A percentile compares a stretch with the other conserved stretches of the same genome.
Conservation (phyloP, 2,888 invertebrate genomes). For the Boloria selene region DNA sequence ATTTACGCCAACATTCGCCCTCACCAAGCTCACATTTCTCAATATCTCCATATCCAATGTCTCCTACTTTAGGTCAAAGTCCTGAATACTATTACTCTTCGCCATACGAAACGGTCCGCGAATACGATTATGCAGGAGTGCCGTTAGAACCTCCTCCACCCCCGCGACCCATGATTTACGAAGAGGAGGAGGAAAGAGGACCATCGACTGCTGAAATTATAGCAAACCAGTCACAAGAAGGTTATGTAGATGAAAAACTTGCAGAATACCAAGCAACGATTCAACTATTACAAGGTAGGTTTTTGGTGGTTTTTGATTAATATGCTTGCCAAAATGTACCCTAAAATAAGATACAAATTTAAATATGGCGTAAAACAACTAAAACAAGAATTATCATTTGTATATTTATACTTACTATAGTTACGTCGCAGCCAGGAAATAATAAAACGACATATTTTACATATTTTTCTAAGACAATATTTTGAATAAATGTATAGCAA, state of each 20-base stretch:
- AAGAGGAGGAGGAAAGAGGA: constrained; percentile 88
- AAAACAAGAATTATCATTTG: too few relatives aligned
- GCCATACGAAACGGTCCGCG: constrained; percentile 82
- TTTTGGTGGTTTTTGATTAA: neutral
- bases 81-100: constrained; percentile 83
- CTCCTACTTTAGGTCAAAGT: constrained; percentile 83
- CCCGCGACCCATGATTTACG: constrained; percentile 84
- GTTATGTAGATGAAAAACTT: constrained; percentile 96
- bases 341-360: too few relatives aligned
- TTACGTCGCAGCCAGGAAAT: too few relatives aligned
- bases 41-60: constrained; percentile 77
- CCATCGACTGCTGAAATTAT: constrained; percentile 96
- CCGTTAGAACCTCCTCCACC: constrained; percentile 91
- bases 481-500: constrained; percentile 9
- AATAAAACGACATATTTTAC: neutral
- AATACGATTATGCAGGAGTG: constrained; percentile 88
- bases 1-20: constrained; percentile 72
- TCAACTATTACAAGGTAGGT: constrained; percentile 92
- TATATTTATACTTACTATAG: too few relatives aligned
- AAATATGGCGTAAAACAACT: too few relatives aligned
- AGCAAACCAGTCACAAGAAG: constrained; percentile 96
- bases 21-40: constrained; percentile 78
- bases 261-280: constrained; percentile 97
- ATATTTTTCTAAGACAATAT: neutral
- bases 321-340: too few relatives aligned